These are phyloP conservation scores for Mystacides longicornis DNA, from an alignment of 2,888 invertebrate genomes.

Conservation along the genomic window DNA sequence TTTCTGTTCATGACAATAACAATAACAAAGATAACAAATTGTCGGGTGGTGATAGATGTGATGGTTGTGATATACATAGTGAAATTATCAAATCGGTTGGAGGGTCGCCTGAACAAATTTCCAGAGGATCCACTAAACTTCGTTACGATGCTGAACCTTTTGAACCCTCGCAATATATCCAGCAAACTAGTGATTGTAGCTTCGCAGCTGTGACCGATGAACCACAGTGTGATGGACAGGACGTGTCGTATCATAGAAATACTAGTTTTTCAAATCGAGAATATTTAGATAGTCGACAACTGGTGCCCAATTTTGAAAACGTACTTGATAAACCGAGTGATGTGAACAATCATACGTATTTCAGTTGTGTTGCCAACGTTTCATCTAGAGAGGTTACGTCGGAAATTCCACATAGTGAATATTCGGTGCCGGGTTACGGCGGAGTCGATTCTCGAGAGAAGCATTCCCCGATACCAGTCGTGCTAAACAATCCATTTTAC, in stretches of 20 bases:
- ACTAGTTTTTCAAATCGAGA: background rate
- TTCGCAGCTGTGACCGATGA: no score
- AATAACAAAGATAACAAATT: slow-evolving; percentile 26
- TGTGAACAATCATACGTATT: background rate
- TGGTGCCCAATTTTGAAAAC: background rate
- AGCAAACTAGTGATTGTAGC: no score
- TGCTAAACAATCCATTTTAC: slow-evolving; percentile 48
- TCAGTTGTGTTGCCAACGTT: background rate
- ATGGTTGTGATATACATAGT: background rate
- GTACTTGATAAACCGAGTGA: slow-evolving; percentile 1
- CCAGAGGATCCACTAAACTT: slow-evolving; percentile 2
- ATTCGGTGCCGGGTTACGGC: slow-evolving; percentile 45
- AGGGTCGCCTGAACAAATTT: background rate
- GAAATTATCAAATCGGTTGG: background rate
- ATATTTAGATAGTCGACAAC: background rate
- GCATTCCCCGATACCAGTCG: slow-evolving; percentile 33
- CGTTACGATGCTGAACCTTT: slow-evolving; percentile 31
- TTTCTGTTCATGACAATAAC: slow-evolving; percentile 17
- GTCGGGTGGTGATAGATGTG: slow-evolving; percentile 8
- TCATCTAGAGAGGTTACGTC: background rate
- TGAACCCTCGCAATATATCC: slow-evolving; percentile 21
- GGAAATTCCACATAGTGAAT: slow-evolving; percentile 32
- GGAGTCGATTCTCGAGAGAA: slow-evolving; percentile 27
- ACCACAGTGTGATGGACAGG: no score
- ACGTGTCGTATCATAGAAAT: no score